Evolutionary conservation across 2,888 invertebrate genomes (phyloP), one percentile per base, ranked within the genome.

Genomic region (Quadroppia sp.): DNA sequence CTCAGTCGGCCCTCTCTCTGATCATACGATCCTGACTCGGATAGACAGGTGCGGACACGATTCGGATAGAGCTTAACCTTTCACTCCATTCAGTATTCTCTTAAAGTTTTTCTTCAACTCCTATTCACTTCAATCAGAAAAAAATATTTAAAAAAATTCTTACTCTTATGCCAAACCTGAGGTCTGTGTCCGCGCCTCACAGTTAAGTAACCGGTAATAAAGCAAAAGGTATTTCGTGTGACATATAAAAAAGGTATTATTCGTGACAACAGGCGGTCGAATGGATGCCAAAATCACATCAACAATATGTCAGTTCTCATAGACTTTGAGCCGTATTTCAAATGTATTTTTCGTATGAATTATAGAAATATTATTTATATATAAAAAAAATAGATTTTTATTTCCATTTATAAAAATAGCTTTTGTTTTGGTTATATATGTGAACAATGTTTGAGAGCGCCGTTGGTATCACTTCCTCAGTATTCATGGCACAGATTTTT

Each of bases 1-100:
- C 23, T 53, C 15, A 23, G 61, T 30, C 61, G 61, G 61, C 61
- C 61, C 32, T 32, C 17, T 32, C 61, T 53, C 53, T 53, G 53
- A 61, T 61, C 61, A 61, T 61, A 32, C 30, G 30, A 59, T 59
- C 30, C 15, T 9, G 6, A 25, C 25, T 25, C 13, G 53, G 61
- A 61, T 30, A 61, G 61, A 61, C 61, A 61, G 61, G 61, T 61
- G 61, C 32, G 61, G 61, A 61, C 61, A 61, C 61, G 61, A 61
- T 36, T 61, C 36, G 17, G 30, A 30, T 17, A 32, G 6, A 30
- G 61, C 61, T 61, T 61, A 61, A 36, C 61, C 30, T 61, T 61
- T 61, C 61, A 36, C 3, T 36, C 20, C 61, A 61, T 61, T n/a
- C 30, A 61, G 15, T 61, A 9, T 53, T 53, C 45, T 7, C 45